A percentile compares a stretch with the other conserved stretches of the same genome.
Conservation (phyloP, 2,797 vertebrate species). For the Balearica regulorum region DNA sequence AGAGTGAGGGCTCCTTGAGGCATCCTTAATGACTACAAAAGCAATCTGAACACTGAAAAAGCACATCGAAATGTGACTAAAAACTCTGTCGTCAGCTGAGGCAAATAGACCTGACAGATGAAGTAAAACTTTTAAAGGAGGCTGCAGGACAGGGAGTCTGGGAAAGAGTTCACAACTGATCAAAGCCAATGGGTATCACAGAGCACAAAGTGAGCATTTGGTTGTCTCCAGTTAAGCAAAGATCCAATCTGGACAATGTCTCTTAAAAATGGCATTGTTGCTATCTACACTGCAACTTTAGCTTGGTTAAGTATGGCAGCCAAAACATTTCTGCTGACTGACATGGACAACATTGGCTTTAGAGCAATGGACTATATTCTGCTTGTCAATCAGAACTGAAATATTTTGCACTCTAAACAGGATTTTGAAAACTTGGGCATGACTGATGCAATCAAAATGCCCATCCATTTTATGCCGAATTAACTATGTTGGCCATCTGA, state of each 20-base stretch:
- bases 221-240: neutral
- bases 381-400: neutral
- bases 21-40: neutral
- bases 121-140: neutral
- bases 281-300: neutral
- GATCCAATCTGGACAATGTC: neutral
- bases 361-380: neutral
- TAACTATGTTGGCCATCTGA: neutral
- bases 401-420: neutral
- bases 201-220: neutral
- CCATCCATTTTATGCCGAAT: neutral
- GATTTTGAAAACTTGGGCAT: neutral
- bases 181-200: neutral
- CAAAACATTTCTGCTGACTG: neutral
- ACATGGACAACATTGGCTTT: neutral
- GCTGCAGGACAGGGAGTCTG: neutral
- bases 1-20: neutral
- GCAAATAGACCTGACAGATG: neutral
- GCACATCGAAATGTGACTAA: neutral
- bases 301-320: neutral
- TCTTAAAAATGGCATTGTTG: neutral
- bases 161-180: neutral
- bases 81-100: neutral
- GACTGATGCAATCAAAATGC: neutral
- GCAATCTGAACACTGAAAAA: neutral